Percentiles rank a stretch among this genome's conserved stretches.
Evolutionary conservation across 2,888 invertebrate species (phyloP).

Genomic region (Epistrophe eligans): DNA sequence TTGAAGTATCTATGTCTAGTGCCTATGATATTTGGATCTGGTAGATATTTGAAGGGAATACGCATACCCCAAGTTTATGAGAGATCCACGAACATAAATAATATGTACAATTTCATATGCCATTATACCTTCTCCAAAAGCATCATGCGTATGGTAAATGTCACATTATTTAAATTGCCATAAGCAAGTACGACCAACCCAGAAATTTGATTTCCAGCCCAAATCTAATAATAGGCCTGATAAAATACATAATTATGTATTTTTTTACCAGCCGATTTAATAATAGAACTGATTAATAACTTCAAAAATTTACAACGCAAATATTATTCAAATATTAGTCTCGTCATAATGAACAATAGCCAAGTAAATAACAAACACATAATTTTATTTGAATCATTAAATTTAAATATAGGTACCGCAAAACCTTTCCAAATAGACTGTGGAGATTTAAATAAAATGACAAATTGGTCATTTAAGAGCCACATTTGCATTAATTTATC

Average conservation of each 20-base stretch:
- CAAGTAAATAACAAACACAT: conserved; percentile 1
- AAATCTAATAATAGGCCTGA: background rate
- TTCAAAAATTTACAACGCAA: conserved; percentile 4
- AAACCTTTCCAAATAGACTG: background rate
- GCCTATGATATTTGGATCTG: too few species aligned
- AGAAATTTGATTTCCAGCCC: background rate
- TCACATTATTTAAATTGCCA: too few species aligned
- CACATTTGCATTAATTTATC: conserved; percentile 32
- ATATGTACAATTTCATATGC: too few species aligned
- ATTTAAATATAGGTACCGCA: background rate
- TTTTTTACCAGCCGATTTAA: background rate
- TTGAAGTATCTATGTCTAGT: too few species aligned
- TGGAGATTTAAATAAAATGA: conserved; percentile 22
- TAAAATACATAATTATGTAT: background rate
- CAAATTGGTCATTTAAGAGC: conserved; percentile 35
- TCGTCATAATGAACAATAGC: background rate
- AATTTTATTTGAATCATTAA: conserved; percentile 30
- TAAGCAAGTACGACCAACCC: too few species aligned
- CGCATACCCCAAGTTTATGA: too few species aligned
- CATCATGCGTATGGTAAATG: too few species aligned
- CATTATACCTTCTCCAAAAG: too few species aligned
- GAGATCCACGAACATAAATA: too few species aligned
- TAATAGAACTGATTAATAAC: background rate
- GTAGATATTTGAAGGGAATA: too few species aligned
- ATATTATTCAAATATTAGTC: conserved; percentile 13